phyloP scores from a whole-genome alignment of 2,888 invertebrate genomes.

The Stegophylla sp. region DNA sequence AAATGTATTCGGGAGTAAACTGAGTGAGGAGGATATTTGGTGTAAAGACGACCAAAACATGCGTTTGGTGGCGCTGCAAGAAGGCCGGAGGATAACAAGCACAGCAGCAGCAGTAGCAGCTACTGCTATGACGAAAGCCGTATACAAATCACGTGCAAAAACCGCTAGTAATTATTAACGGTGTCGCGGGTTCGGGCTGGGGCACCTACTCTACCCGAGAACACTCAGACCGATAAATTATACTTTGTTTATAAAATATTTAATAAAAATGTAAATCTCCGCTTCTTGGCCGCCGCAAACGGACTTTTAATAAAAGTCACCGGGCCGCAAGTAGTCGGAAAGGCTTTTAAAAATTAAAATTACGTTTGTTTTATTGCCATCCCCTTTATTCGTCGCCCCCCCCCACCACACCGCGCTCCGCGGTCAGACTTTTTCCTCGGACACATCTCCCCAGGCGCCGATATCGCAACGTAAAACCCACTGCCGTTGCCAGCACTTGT shows the following conservation, averaged over 20 bases:
- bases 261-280: slow-evolving; percentile 59
- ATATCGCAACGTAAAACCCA: neutral
- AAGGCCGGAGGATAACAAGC: too few species aligned
- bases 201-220: slow-evolving; percentile 27
- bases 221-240: slow-evolving; percentile 58
- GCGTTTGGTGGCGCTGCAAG: neutral
- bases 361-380: slow-evolving; percentile 60
- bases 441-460: slow-evolving; percentile 50
- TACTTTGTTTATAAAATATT: slow-evolving; percentile 58
- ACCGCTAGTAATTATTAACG: slow-evolving; percentile 50
- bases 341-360: slow-evolving; percentile 59
- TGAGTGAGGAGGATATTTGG: neutral
- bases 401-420: slow-evolving; percentile 48
- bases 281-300: slow-evolving; percentile 52
- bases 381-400: slow-evolving; percentile 58
- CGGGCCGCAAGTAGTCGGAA: slow-evolving; percentile 39
- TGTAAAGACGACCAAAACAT: neutral
- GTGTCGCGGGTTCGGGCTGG: slow-evolving; percentile 32
- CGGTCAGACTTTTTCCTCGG: slow-evolving; percentile 34
- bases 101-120: too few species aligned
- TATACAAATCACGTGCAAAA: slow-evolving; percentile 45
- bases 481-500: neutral
- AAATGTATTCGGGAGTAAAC: neutral
- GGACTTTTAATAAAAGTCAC: slow-evolving; percentile 59
- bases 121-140: slow-evolving; percentile 20